Percentiles rank a stretch among this genome's conserved stretches.
Conservation (phyloP, 2,888 invertebrate genomes). For the Caenorhabditis angaria region DNA sequence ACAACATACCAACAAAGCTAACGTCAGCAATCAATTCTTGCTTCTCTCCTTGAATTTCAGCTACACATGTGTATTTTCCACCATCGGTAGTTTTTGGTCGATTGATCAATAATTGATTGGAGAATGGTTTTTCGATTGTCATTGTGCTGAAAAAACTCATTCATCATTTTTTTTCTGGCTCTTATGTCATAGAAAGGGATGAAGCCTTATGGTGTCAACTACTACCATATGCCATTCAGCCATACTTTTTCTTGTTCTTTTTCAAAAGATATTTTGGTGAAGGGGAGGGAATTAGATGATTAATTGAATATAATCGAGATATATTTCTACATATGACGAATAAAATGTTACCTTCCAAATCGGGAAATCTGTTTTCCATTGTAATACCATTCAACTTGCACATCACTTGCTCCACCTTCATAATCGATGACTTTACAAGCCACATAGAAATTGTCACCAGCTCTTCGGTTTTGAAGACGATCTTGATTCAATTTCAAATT, state of each 20-base stretch:
- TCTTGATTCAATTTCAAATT: conserved; percentile 46
- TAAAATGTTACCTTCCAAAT: conserved; percentile 48
- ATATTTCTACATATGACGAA: not conserved
- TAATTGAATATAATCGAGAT: not conserved
- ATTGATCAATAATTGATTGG: conserved; percentile 56
- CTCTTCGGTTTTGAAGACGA: conserved; percentile 44
- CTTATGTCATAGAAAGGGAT: conserved; percentile 13
- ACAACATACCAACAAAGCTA: conserved; percentile 50
- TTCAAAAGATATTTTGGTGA: not conserved
- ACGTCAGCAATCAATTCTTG: conserved; percentile 49
- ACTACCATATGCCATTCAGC: conserved; percentile 34
- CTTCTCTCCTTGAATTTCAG: conserved; percentile 41
- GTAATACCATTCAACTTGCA: conserved; percentile 52
- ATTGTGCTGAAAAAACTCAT: conserved; percentile 50
- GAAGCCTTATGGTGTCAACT: conserved; percentile 2
- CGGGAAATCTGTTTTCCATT: conserved; percentile 42
- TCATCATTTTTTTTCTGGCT: conserved; percentile 8
- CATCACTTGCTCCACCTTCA: conserved; percentile 56
- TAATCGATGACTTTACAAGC: conserved; percentile 54
- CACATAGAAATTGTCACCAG: conserved; percentile 54
- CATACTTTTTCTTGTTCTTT: not conserved
- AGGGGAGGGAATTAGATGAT: no score
- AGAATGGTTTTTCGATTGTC: conserved; percentile 52
- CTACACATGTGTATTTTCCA: conserved; percentile 52
- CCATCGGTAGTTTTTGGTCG: conserved; percentile 48